These are phyloP conservation scores for Plectus sambesii DNA, from an alignment of 1,140 invertebrate genomes.

Conservation along the genomic window DNA sequence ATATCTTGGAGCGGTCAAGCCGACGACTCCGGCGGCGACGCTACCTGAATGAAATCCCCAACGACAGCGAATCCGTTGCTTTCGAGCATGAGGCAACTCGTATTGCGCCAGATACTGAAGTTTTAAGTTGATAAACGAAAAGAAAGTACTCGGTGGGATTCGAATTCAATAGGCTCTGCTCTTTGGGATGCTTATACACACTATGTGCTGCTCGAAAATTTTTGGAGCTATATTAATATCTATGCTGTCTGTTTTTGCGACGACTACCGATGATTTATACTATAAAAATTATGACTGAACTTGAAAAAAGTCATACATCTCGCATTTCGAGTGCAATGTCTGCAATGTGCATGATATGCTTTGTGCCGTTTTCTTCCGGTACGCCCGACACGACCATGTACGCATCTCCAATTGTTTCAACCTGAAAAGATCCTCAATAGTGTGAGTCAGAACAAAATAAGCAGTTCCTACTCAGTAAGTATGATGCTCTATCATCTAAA, in stretches of 20 bases:
- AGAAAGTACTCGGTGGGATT: too few species aligned
- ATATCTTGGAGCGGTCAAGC: conserved; percentile 48
- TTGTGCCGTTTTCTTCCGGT: conserved; percentile 39
- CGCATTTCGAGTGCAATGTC: conserved; percentile 38
- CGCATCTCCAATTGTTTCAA: conserved; percentile 35
- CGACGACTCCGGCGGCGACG: conserved; percentile 46
- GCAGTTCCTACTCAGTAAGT: too few species aligned
- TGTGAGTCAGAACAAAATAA: too few species aligned
- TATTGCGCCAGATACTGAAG: conserved; percentile 37
- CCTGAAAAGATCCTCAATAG: too few species aligned
- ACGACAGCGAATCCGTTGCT: conserved; percentile 32
- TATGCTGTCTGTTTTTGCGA: conserved; percentile 8
- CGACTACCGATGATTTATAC: not conserved
- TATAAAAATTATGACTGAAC: conserved; percentile 7
- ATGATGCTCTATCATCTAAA: too few species aligned
- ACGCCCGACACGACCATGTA: conserved; percentile 43
- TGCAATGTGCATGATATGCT: conserved; percentile 31
- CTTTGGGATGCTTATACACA: too few species aligned
- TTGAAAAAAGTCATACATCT: conserved; percentile 11
- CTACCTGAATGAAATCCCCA: conserved; percentile 42
- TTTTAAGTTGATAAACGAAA: too few species aligned
- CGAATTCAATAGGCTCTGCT: too few species aligned
- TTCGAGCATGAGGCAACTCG: conserved; percentile 34
- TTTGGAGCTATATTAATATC: too few species aligned
- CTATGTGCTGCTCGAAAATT: too few species aligned